phyloP scores from a whole-genome alignment of 2,888 invertebrate genomes.

The Caenorhabditis angaria region DNA sequence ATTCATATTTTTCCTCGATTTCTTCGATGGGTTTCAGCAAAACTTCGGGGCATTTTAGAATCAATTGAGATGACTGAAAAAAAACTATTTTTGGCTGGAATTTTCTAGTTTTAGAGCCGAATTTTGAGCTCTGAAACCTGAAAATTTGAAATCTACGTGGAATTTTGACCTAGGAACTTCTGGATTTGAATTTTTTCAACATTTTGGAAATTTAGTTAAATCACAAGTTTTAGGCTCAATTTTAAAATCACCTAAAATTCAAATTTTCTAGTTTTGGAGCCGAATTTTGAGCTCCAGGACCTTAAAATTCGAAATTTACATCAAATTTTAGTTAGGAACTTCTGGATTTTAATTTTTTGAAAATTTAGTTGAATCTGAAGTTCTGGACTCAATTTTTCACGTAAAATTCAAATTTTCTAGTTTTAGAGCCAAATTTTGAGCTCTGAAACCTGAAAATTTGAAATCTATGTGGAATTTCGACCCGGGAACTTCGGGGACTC shows the following conservation, averaged over 20 bases:
- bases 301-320: too few species aligned
- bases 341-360: not conserved
- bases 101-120: not conserved
- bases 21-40: constrained; percentile 64
- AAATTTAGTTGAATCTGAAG: not conserved
- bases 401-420: not conserved
- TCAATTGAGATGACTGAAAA: constrained; percentile 51
- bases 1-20: constrained; percentile 67
- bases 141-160: too few species aligned
- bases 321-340: not conserved
- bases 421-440: too few species aligned
- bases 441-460: too few species aligned
- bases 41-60: constrained; percentile 54
- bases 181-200: not conserved
- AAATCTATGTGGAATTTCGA: too few species aligned
- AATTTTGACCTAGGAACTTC: not conserved
- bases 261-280: not conserved
- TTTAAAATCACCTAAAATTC: not conserved
- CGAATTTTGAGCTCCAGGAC: not conserved
- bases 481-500: not conserved
- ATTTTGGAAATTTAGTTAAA: not conserved
- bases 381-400: not conserved
- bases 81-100: not conserved
- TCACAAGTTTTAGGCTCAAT: not conserved
- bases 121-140: too few species aligned